A percentile compares a stretch with the other conserved stretches of the same genome.
Conservation (phyloP, 92 coral and sea anemone species). For the Desmophyllum pertusum region DNA sequence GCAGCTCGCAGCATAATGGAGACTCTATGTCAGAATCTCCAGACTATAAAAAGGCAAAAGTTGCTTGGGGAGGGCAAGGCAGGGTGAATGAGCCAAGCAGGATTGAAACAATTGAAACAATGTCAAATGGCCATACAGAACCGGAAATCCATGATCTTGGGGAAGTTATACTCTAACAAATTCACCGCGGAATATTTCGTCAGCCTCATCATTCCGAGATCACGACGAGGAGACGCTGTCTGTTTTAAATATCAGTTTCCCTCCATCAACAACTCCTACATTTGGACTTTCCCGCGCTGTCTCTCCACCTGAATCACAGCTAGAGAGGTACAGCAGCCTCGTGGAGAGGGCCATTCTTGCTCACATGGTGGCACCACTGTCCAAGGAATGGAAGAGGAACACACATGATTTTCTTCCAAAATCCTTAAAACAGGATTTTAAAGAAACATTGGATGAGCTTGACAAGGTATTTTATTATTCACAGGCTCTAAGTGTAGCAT, state of each 20-base stretch:
- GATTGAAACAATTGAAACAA: conserved; percentile 44
- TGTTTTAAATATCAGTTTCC: conserved; percentile 77
- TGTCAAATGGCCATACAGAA: conserved; percentile 50
- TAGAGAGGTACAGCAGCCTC: conserved; percentile 76
- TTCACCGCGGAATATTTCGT: conserved; percentile 15
- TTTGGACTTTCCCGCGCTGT: conserved; percentile 88
- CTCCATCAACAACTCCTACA: conserved; percentile 90
- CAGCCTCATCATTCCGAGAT: conserved; percentile 53
- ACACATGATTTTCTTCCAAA: conserved; percentile 82
- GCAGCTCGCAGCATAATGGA: conserved; percentile 52
- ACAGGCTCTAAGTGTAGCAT: too few species aligned
- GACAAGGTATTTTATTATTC: conserved; percentile 63
- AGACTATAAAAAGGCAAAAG: conserved; percentile 53
- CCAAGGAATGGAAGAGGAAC: conserved; percentile 79
- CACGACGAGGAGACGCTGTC: conserved; percentile 81
- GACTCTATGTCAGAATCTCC: conserved; percentile 58
- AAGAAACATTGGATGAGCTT: conserved; percentile 65
- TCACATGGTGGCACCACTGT: conserved; percentile 86
- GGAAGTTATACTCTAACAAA: conserved; percentile 13
- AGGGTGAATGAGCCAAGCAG: conserved; percentile 5
- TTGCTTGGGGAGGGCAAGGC: conserved; percentile 72
- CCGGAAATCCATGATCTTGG: conserved; percentile 30
- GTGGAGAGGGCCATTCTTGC: conserved; percentile 73
- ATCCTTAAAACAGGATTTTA: conserved; percentile 57
- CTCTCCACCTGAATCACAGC: conserved; percentile 76